Evolutionary conservation across 2,888 invertebrate species (phyloP).

Genomic region (Agrochola circellaris): DNA sequence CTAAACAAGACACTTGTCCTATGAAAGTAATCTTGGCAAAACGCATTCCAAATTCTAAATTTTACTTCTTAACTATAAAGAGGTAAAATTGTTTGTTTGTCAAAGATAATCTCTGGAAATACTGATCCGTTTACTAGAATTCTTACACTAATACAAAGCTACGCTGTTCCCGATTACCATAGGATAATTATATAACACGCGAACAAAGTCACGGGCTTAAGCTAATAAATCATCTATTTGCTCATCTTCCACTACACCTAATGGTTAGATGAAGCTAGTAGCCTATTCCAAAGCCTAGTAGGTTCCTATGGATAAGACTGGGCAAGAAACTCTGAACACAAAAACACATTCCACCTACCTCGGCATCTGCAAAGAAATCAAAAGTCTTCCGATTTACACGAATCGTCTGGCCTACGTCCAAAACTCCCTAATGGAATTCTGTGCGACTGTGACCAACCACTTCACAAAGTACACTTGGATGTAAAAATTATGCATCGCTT

Average conservation of each 20-base stretch:
- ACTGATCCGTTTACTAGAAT: background rate
- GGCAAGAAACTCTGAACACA: too few species aligned
- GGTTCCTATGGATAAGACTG: too few species aligned
- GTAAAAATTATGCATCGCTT: constrained; percentile 83
- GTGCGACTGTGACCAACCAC: constrained; percentile 84
- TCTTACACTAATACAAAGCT: background rate
- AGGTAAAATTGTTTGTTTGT: too few species aligned
- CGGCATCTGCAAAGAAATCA: constrained; percentile 70
- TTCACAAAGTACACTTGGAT: constrained; percentile 80
- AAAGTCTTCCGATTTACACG: constrained; percentile 69
- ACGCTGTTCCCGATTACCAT: background rate
- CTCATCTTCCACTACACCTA: background rate
- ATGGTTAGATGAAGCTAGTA: background rate
- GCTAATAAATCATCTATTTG: background rate
- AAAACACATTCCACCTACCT: constrained; percentile 53
- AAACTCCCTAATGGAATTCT: constrained; percentile 86
- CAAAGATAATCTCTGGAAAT: background rate
- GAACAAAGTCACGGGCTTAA: background rate
- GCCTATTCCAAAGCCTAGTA: too few species aligned
- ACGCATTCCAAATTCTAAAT: too few species aligned
- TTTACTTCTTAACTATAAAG: too few species aligned
- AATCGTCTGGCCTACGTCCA: constrained; percentile 83
- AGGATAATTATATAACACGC: background rate
- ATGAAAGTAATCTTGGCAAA: background rate
- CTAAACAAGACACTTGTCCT: background rate